phyloP scores from a whole-genome alignment of 2,797 vertebrate species.

The Heterohyrax brucei region DNA sequence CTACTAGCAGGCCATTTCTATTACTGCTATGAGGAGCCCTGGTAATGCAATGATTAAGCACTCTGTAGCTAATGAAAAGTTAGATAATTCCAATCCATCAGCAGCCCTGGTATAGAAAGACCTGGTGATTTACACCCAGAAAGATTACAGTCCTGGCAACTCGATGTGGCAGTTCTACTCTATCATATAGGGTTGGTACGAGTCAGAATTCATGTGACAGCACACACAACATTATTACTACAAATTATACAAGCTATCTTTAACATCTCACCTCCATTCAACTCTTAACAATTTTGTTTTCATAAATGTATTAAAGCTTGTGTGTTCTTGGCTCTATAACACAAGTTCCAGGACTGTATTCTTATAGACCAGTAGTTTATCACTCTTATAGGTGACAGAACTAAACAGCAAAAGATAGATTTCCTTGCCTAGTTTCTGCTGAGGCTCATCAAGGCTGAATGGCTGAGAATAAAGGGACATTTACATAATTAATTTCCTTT shows the following conservation, averaged over 20 bases:
- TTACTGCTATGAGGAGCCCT: no score
- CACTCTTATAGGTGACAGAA: background rate
- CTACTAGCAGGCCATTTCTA: no score
- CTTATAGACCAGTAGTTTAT: background rate
- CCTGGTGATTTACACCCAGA: background rate
- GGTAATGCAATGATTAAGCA: background rate
- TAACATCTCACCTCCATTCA: slow-evolving; percentile 34
- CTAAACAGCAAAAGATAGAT: background rate
- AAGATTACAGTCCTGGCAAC: background rate
- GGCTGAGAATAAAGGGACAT: slow-evolving; percentile 33
- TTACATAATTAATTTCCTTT: slow-evolving; percentile 70
- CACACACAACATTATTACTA: background rate
- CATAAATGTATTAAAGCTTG: background rate
- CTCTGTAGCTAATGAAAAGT: background rate
- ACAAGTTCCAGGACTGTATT: background rate
- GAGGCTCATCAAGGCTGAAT: slow-evolving; percentile 60
- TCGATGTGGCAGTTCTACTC: background rate
- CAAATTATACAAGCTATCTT: slow-evolving; percentile 18
- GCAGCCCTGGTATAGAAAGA: background rate
- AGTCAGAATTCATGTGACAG: background rate
- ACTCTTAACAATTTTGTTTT: slow-evolving; percentile 10
- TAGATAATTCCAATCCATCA: no score
- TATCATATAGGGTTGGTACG: background rate
- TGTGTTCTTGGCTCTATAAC: background rate
- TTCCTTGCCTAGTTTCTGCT: background rate